Evolutionary conservation across 2,797 vertebrate genomes (phyloP).

Genomic region (Iguana delicatissima): DNA sequence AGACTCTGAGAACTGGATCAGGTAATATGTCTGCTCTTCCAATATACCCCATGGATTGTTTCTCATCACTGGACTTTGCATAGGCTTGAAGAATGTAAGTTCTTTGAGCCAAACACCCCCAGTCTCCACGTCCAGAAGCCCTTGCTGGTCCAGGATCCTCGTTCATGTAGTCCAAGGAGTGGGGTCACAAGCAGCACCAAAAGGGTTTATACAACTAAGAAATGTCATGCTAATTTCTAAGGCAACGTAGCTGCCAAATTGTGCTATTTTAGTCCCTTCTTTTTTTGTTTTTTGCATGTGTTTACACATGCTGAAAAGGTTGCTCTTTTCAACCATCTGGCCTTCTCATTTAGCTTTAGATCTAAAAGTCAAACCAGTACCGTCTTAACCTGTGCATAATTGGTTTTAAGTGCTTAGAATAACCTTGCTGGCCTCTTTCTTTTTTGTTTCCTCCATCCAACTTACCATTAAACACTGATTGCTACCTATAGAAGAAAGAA

Average conservation of each 20-base stretch:
- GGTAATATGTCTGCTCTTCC: not conserved
- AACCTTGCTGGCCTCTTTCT: not conserved
- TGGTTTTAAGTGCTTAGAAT: conserved; percentile 30
- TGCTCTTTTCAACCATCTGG: conserved; percentile 11
- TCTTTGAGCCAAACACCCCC: not conserved
- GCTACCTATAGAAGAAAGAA: not conserved
- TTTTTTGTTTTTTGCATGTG: not conserved
- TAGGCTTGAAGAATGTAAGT: no score
- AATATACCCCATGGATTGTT: not conserved
- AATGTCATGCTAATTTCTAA: not conserved
- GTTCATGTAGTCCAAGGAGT: not conserved
- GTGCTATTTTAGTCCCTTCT: not conserved
- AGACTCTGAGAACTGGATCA: no score
- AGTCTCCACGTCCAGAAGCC: not conserved
- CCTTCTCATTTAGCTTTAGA: conserved; percentile 3
- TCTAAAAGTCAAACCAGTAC: not conserved
- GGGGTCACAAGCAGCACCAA: not conserved
- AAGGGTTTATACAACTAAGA: not conserved
- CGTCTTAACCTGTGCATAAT: conserved; percentile 17
- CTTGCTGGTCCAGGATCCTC: not conserved
- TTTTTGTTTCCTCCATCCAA: not conserved
- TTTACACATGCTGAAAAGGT: conserved; percentile 1
- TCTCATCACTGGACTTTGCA: not conserved
- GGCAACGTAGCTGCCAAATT: not conserved
- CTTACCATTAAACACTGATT: not conserved